A percentile compares a stretch with the other conserved stretches of the same genome.
Conservation (phyloP, 2,888 invertebrate genomes). For the Itoplectis maculator region DNA sequence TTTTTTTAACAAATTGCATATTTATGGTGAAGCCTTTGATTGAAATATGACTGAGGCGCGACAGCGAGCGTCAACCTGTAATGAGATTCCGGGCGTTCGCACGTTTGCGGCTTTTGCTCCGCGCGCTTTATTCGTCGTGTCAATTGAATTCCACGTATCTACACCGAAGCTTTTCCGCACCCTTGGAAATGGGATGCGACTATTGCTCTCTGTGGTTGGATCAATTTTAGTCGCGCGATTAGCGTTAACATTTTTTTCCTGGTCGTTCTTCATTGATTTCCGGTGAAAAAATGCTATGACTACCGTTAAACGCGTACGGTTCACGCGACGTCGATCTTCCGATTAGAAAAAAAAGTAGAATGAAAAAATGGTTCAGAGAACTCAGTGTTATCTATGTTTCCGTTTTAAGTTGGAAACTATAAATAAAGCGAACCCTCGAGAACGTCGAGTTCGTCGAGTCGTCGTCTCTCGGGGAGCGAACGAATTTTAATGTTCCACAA, state of each 20-base stretch:
- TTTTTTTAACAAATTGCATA: not conserved
- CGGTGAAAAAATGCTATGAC: too few relatives aligned
- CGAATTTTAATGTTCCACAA: too few relatives aligned
- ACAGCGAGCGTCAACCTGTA: not conserved
- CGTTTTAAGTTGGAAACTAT: not conserved
- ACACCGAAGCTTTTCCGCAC: not conserved
- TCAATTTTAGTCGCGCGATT: not conserved
- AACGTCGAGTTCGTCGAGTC: not conserved
- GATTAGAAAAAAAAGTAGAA: not conserved
- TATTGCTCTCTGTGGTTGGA: not conserved
- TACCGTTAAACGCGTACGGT: not conserved
- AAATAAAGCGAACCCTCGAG: conserved; percentile 3
- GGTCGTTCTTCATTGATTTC: not conserved
- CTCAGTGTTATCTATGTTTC: not conserved
- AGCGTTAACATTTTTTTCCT: not conserved
- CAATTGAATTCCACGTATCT: not conserved
- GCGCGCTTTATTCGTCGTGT: not conserved
- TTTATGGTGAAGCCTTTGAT: not conserved
- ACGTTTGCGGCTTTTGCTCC: not conserved
- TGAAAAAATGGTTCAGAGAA: too few relatives aligned
- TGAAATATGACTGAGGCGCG: conserved; percentile 2
- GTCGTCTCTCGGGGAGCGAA: not conserved
- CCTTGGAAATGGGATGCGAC: not conserved
- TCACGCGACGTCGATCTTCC: not conserved
- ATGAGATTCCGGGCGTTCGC: not conserved